Percentiles rank a stretch among this genome's conserved stretches.
phyloP scores from a whole-genome alignment of 2,888 invertebrate genomes.

The Steromphala cineraria region DNA sequence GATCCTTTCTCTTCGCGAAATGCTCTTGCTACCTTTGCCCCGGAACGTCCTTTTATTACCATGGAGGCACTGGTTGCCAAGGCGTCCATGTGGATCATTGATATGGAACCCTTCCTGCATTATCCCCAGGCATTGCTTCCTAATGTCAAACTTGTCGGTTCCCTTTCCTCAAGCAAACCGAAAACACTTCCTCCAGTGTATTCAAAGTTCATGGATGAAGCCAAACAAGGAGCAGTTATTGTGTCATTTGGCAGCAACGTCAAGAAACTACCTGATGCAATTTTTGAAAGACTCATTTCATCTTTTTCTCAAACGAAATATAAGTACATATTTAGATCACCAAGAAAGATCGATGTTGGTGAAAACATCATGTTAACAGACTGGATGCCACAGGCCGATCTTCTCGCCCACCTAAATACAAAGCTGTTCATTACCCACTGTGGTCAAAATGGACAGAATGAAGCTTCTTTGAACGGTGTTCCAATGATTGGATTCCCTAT shows the following conservation, averaged over 20 bases:
- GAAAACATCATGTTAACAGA: slow-evolving; percentile 27
- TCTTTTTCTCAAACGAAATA: slow-evolving; percentile 38
- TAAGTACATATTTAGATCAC: slow-evolving; percentile 29
- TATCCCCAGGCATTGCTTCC: slow-evolving; percentile 40
- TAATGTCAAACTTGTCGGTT: slow-evolving; percentile 43
- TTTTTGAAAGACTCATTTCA: slow-evolving; percentile 29
- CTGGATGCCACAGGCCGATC: slow-evolving; percentile 58
- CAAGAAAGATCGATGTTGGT: slow-evolving; percentile 11
- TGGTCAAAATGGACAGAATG: slow-evolving; percentile 54
- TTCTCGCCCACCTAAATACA: slow-evolving; percentile 48
- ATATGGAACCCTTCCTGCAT: slow-evolving; percentile 41
- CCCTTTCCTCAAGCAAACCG: slow-evolving; percentile 29
- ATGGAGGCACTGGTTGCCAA: slow-evolving; percentile 24
- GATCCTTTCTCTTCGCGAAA: slow-evolving; percentile 31
- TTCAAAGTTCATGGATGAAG: slow-evolving; percentile 36
- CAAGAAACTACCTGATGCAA: slow-evolving; percentile 26
- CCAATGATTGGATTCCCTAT: slow-evolving; percentile 54
- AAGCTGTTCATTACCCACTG: slow-evolving; percentile 57
- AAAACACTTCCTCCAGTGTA: slow-evolving; percentile 36
- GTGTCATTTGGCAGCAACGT: slow-evolving; percentile 49
- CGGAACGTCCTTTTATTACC: slow-evolving; percentile 32
- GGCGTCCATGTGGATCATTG: slow-evolving; percentile 41
- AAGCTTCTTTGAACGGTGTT: slow-evolving; percentile 56
- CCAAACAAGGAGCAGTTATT: slow-evolving; percentile 46
- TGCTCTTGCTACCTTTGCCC: slow-evolving; percentile 38